These are phyloP conservation scores for Lacanobia wlatinum DNA, from an alignment of 2,888 invertebrate species.

Conservation along the genomic window DNA sequence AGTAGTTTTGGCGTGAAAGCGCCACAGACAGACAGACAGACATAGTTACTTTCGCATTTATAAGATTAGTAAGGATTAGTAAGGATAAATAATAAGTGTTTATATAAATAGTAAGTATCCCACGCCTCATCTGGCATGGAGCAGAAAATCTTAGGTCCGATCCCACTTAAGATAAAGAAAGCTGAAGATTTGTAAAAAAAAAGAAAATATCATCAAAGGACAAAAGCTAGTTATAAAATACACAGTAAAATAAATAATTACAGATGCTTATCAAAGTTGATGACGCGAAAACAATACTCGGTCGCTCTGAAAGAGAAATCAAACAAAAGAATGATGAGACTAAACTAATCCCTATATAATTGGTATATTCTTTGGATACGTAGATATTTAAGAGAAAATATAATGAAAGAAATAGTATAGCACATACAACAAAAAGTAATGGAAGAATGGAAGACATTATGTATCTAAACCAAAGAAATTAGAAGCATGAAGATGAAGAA, in stretches of 20 bases:
- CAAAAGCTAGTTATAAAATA: not conserved
- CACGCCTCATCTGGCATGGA: not conserved
- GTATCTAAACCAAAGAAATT: not conserved
- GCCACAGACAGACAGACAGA: too few species aligned
- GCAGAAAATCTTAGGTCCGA: not conserved
- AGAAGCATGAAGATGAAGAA: not conserved
- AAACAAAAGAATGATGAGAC: conserved; percentile 34
- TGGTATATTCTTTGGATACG: conserved; percentile 5
- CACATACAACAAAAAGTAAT: not conserved
- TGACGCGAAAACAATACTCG: conserved; percentile 20
- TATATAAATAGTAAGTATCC: not conserved
- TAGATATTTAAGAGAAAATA: conserved; percentile 8
- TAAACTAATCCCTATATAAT: conserved; percentile 21
- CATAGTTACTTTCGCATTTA: too few species aligned
- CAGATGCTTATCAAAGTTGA: conserved; percentile 31
- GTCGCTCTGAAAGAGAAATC: conserved; percentile 26
- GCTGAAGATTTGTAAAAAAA: not conserved
- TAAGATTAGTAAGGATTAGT: too few species aligned
- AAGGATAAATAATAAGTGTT: too few species aligned
- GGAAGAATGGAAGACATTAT: not conserved
- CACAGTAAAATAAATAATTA: conserved; percentile 2
- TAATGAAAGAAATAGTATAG: not conserved
- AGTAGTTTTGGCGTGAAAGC: too few species aligned
- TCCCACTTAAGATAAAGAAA: not conserved
- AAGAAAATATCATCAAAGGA: not conserved